Conservation (phyloP, 2,888 invertebrate species). For the Nomada fabriciana region DNA sequence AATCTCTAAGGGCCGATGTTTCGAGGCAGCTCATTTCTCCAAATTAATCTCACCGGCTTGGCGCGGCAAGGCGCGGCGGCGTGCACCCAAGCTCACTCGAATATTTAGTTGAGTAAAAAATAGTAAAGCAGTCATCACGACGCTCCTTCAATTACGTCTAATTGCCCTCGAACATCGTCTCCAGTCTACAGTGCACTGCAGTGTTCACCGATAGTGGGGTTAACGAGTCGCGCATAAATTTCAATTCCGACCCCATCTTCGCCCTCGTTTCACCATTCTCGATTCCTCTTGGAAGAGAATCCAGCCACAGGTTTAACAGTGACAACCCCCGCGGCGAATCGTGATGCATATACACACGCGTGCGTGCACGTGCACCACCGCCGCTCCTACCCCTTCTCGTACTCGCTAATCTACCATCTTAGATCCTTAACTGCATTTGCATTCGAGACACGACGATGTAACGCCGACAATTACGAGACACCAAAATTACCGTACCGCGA, state of each 20-base stretch:
- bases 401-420: slow-evolving; percentile 66
- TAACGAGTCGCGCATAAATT: slow-evolving; percentile 47
- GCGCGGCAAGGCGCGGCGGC: background rate
- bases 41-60: slow-evolving; percentile 29
- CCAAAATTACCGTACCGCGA: slow-evolving; percentile 69
- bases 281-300: background rate
- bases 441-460: slow-evolving; percentile 71
- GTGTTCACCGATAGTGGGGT: slow-evolving; percentile 10
- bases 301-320: slow-evolving; percentile 39
- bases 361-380: slow-evolving; percentile 26
- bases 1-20: slow-evolving; percentile 38
- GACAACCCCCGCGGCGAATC: slow-evolving; percentile 49
- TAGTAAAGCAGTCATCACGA: slow-evolving; percentile 21
- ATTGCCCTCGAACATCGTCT: slow-evolving; percentile 25
- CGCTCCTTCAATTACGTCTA: slow-evolving; percentile 29
- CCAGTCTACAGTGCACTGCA: background rate
- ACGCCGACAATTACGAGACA: slow-evolving; percentile 73
- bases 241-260: slow-evolving; percentile 37
- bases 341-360: slow-evolving; percentile 45
- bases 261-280: slow-evolving; percentile 5
- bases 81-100: too few species aligned
- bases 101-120: background rate
- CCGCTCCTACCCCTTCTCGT: slow-evolving; percentile 20
- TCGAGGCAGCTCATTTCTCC: slow-evolving; percentile 13
- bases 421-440: slow-evolving; percentile 73